Evolutionary conservation across 1,140 invertebrate species (phyloP).

Genomic region (Aphidius gifuensis): DNA sequence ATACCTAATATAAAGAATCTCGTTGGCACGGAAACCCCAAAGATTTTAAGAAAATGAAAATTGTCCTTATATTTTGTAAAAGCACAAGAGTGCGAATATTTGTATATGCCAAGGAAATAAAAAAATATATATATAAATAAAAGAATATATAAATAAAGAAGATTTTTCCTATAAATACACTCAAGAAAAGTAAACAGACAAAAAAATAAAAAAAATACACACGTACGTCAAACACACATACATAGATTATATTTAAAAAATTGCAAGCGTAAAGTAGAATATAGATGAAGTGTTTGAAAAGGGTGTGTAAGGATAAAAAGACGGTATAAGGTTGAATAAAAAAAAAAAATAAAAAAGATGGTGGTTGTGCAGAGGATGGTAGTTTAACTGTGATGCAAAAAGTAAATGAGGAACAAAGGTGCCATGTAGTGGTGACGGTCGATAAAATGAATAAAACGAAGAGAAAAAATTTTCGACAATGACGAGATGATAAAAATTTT

Average conservation of each 20-base stretch:
- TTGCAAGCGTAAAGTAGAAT: neutral
- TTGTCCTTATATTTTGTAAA: constrained; percentile 20
- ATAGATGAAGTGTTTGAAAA: neutral
- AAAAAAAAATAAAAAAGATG: constrained; percentile 19
- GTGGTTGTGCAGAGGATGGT: neutral
- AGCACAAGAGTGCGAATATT: constrained; percentile 1
- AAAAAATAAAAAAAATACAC: too few relatives aligned
- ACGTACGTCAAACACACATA: too few relatives aligned
- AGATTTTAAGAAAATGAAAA: constrained; percentile 47
- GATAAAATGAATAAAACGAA: constrained; percentile 9
- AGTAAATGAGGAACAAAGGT: constrained; percentile 54
- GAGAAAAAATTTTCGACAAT: neutral
- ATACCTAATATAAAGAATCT: constrained; percentile 23
- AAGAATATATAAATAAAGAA: too few relatives aligned
- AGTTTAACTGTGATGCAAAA: constrained; percentile 41
- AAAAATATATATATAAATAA: too few relatives aligned
- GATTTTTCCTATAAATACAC: too few relatives aligned
- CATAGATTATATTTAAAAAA: too few relatives aligned
- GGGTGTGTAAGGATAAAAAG: neutral
- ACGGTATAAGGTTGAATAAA: neutral
- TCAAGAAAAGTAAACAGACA: too few relatives aligned
- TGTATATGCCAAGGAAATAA: neutral
- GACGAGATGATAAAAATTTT: constrained; percentile 6
- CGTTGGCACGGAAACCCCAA: constrained; percentile 39
- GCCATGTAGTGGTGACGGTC: constrained; percentile 31